A percentile compares a stretch with the other conserved stretches of the same genome.
Conservation (phyloP, 2,888 invertebrate species). For the Loripinus fragilis region DNA sequence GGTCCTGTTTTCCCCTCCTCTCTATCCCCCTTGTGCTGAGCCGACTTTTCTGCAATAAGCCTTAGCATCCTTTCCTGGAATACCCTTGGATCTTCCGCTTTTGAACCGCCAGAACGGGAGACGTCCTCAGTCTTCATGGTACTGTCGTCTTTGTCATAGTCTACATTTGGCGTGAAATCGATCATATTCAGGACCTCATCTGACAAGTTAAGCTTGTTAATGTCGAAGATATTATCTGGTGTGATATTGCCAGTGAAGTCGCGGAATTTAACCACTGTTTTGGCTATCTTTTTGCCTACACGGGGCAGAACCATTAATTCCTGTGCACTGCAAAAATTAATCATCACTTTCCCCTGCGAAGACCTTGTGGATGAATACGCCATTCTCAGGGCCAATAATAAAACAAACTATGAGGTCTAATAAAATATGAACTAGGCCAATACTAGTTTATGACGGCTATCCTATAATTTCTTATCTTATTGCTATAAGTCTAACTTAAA, state of each 20-base stretch:
- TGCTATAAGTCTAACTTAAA: no score
- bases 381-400: no score
- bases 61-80: not conserved
- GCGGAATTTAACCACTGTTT: not conserved
- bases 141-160: no score
- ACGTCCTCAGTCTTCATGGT: no score
- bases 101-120: not conserved
- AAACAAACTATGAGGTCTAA: no score
- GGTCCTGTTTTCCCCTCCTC: not conserved
- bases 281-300: not conserved
- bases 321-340: not conserved
- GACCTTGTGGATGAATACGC: no score
- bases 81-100: not conserved
- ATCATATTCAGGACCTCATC: not conserved
- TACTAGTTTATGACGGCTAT: no score
- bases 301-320: not conserved
- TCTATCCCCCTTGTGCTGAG: no score
- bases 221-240: not conserved
- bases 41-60: not conserved
- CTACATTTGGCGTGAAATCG: not conserved
- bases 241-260: not conserved
- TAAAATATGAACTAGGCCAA: no score
- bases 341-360: not conserved
- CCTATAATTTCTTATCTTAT: no score
- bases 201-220: not conserved